Evolutionary conservation across 2,888 invertebrate species (phyloP), one percentile per base, ranked within the genome.

Genomic region (Paralinhomoeus sp.): DNA sequence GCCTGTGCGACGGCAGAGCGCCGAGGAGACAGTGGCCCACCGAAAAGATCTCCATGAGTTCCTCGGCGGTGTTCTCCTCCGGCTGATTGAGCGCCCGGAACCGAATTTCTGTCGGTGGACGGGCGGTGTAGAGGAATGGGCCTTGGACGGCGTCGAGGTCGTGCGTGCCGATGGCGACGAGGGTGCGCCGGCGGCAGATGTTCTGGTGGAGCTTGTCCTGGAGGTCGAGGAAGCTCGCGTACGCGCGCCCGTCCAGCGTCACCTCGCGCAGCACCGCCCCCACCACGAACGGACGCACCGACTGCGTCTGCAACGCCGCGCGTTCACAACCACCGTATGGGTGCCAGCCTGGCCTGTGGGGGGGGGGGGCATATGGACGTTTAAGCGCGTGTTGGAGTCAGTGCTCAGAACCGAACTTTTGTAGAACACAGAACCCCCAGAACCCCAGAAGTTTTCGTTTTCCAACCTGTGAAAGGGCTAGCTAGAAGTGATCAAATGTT

Each of bases 201-300:
- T 97, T 99, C 62, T 91, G 91, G 68, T 99, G 97, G 41, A 99
- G 68, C 67, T 97, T 99, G 58, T 99, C 97, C 73, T 91, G 71
- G 42, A 97, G 72, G 64, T 93, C 91, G 55, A 93, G 89, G 61
- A 69, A 68, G 43, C 66, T 67, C 33, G 63, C 61, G 50, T 69
- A 69, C 22, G 58, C 53, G 20, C 64, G 64, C 54, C 54, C 45
- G 43, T 54, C 51, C 57, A 99, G 80, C n/a, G 71, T 74, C 37
- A 99, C 69, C 56, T 79, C 76, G 51, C 82, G 73, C 31, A 99
- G 71, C 45, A 97, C 75, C 21, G 91, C 97, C 23, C 80, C 84
- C 2, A 93, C 89, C 27, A 80, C 78, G 69, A 72, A 67, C 1
- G 72, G 73, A 38, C 75, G 64, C 13, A 75, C 68, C 47, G 57